A percentile compares a stretch with the other conserved stretches of the same genome.
phyloP scores from a whole-genome alignment of 2,888 invertebrate genomes.

The Branchipolynoe longqiensis region DNA sequence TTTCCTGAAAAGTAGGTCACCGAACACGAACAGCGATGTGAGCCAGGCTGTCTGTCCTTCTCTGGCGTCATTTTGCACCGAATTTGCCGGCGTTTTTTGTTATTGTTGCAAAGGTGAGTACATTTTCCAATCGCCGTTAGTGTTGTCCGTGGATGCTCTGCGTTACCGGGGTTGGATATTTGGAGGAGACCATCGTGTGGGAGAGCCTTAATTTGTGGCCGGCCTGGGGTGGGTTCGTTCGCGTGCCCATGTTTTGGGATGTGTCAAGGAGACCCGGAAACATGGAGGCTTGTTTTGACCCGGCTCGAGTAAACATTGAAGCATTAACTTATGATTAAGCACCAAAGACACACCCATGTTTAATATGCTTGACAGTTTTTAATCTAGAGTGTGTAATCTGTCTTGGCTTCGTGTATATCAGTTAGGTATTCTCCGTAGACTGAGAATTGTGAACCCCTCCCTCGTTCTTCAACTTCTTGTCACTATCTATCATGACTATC shows the following conservation, averaged over 20 bases:
- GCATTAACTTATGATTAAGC: neutral
- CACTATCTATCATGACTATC: no score
- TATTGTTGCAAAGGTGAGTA: neutral
- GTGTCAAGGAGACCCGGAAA: neutral
- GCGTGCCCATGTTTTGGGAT: neutral
- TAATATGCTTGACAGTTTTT: neutral
- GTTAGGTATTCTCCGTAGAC: no score
- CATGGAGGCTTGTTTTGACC: neutral
- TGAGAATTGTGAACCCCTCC: no score
- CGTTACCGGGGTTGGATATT: neutral
- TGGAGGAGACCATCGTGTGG: no score
- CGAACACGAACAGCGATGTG: conserved; percentile 37
- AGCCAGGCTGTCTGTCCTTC: neutral
- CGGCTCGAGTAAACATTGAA: no score
- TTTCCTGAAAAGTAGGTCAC: conserved; percentile 15
- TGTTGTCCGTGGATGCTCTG: neutral
- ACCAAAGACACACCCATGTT: neutral
- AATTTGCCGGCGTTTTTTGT: neutral
- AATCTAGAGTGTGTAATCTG: neutral
- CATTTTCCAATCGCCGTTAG: neutral
- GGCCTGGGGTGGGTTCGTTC: no score
- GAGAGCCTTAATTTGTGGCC: no score
- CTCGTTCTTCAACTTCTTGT: no score
- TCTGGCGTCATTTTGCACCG: neutral
- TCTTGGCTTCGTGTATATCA: no score